Percentiles rank a stretch among this genome's conserved stretches.
These are phyloP conservation scores for Rhopalosiphum maidis DNA, from an alignment of 1,140 invertebrate genomes.

Conservation along the genomic window DNA sequence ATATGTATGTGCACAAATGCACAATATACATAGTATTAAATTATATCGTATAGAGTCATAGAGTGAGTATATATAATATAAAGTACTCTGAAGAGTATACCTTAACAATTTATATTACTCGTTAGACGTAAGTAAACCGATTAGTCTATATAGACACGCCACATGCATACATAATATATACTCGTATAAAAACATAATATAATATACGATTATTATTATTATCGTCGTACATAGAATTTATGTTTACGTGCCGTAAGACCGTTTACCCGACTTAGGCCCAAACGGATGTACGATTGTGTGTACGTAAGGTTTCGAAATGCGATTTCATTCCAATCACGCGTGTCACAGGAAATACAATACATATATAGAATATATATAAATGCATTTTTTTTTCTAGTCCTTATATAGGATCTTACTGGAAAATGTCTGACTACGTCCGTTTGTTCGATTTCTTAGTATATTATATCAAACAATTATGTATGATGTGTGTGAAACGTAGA, in stretches of 20 bases:
- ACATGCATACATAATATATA: not conserved
- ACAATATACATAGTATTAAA: not conserved
- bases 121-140: not conserved
- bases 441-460: constrained; percentile 19
- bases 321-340: constrained; percentile 51
- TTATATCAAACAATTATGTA: not conserved
- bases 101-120: not conserved
- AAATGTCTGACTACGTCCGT: constrained; percentile 27
- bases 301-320: constrained; percentile 16
- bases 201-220: not conserved
- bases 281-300: constrained; percentile 39
- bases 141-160: not conserved
- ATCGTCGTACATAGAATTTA: not conserved
- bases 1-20: not conserved
- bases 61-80: not conserved
- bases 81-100: not conserved
- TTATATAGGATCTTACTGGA: not conserved
- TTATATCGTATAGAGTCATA: not conserved
- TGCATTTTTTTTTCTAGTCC: not conserved
- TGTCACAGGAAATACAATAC: constrained; percentile 41
- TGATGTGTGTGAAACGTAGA: constrained; percentile 21
- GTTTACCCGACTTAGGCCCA: constrained; percentile 27
- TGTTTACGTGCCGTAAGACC: constrained; percentile 26
- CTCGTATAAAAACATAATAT: not conserved
- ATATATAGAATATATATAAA: not conserved